Base-by-base conservation (phyloP, 2,888 invertebrate genomes). In the Oxytorus armatus region DNA sequence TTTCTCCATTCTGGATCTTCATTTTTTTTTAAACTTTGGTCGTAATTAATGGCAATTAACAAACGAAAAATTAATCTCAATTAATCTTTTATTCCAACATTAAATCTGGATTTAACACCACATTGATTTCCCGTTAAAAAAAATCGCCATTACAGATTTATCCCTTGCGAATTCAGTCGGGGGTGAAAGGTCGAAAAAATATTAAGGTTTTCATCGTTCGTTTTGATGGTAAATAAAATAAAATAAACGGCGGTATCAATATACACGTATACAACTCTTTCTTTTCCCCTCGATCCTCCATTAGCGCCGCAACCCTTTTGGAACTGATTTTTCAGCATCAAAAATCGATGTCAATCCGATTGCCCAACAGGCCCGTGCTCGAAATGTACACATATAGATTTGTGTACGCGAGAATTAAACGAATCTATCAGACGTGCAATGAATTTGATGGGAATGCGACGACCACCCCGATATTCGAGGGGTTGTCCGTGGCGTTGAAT, bases 401-500 rank as follows among this genome's bases (percentile, higher is more conserved):
- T 57, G 25, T 57, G 53, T 59, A 76, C 23, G 18, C 61, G 33
- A 61, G 53, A 77, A 76, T 63, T 65, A 75, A 42, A 57, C 29
- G 65, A 82, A 86, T 84, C 83, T 82, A 86, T 85, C 83, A 79
- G 74, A 83, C 81, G 73, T 77, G 78, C 77, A 77, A 85, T 65
- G 82, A 85, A 85, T 85, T 83, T 83, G 57, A 79, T 75, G 70
- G 44, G 47, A 33, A 36, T 36, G 14, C 11, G 23, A 18, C 57
- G 39, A 49, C 44, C 53, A 29, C 53, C 7, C 11, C 39, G 25
- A 25, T 57, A 10, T 68, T 4, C n/a, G 49, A n/a, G 1, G 36
- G 33, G 8, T 25, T 11, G 39, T 57, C 42, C 36, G 39, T 21
- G 21, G 47, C 14, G 75, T 55, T 73, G 55, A 63, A 68, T 5